Base-by-base conservation (phyloP, 2,113 vertebrate species). In the Tringa solitaria region DNA sequence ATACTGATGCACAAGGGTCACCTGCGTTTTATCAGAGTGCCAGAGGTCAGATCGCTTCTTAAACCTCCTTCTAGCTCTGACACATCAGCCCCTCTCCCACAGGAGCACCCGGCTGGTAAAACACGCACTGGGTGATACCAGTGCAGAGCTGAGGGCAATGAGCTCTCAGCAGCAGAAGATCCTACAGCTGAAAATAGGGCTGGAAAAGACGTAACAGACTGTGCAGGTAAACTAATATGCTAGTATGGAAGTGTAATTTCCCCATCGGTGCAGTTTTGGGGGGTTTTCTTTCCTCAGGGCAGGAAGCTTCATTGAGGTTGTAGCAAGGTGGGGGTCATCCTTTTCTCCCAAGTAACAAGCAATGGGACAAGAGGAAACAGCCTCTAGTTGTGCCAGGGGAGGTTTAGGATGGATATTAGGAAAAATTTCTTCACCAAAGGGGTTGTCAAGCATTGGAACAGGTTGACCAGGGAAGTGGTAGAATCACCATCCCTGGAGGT, bases 111-210 rank as follows among this genome's bases (percentile, higher is more conserved):
- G 51, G 39, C 41, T 65, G 78, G 39, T 41, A 50, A 14, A 18
- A 4, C 2, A 27, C 3, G 0, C 5, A 6, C 16, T 27, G 10
- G 45, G 28, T 0, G 0, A 61, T 35, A 75, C 14, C 56, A 53
- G 51, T 0, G 1, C 9, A 39, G 24, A 74, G 39, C 4, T 53
- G 39, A 64, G 26, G 30, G 23, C n/a, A 59, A 4, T 5, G n/a
- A 83, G 35, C 45, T 69, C 45, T 22, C 26, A 37, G 28, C 46
- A 45, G 8, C 54, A 43, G 14, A 11, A 51, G 23, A 39, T 23
- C 35, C 59, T 21, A 32, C 5, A 68, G 28, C 24, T 68, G 65
- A 67, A 72, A 73, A 69, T 4, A 19, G 6, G 9, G 51, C 19
- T 54, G 20, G 19, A 14, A 92, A 57, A 73, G 32, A 89, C 33